phyloP scores from a whole-genome alignment of 2,113 vertebrate genomes.

The Microtus oregoni region DNA sequence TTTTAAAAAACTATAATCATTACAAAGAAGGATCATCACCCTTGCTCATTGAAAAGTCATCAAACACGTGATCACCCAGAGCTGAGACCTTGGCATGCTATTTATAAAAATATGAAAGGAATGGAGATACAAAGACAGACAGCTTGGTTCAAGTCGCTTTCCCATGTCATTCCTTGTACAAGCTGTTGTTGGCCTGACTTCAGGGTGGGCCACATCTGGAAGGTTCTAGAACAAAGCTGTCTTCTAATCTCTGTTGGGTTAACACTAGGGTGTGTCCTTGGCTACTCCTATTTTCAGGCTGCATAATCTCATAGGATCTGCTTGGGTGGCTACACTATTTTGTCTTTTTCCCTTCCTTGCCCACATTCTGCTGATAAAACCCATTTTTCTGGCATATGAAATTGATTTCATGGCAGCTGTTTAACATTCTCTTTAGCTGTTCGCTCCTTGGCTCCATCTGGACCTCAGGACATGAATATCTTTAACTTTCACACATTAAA shows the following conservation, averaged over 20 bases:
- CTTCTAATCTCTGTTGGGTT: neutral
- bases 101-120: neutral
- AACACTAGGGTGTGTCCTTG: neutral
- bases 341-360: conserved; percentile 21
- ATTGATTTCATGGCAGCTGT: conserved; percentile 57
- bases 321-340: neutral
- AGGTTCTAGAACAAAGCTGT: neutral
- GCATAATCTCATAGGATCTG: neutral
- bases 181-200: neutral
- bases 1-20: neutral
- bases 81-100: neutral
- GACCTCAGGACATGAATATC: conserved; percentile 62
- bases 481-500: conserved; percentile 66
- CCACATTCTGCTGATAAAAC: conserved; percentile 45
- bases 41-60: neutral
- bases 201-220: neutral
- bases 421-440: conserved; percentile 51
- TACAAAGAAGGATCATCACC: neutral
- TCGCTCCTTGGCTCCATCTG: conserved; percentile 64
- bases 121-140: neutral
- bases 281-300: neutral
- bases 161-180: neutral
- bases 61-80: neutral
- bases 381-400: conserved; percentile 48
- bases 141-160: neutral